Evolutionary conservation across 64 coral and sea anemone species (phyloP), one percentile per base, ranked within the genome.

Genomic region (Dendrophyllia cribrosa): DNA sequence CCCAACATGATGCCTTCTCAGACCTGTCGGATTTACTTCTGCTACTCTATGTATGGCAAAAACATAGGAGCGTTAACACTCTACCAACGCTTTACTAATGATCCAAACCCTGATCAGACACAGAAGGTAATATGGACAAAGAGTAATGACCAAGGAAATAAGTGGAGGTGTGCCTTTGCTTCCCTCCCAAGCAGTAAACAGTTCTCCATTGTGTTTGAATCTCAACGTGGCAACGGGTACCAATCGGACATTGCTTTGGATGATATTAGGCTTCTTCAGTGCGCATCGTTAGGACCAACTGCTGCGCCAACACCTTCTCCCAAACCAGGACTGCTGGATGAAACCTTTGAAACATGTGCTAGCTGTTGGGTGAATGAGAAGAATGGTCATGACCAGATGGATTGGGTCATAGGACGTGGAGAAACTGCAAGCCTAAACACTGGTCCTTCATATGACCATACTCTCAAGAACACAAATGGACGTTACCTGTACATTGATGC

Each of bases 371-470:
- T 9, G 4, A 97, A 97, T 46, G 88, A 97, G 15, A 87, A 91
- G 0, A 12, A 76, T 9, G 95, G 95, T 3, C 95, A 97, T 21
- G 95, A 97, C 26, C 91, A 93, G 58, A 66, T 97, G 82, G 95
- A 97, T 43, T 97, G 95, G 95, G 74, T 67, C 25, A 94, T 97
- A 20, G 95, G 95, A 8, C 95, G 95, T 24, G 95, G 95, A 17
- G 82, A 89, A 61, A 97, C 95, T 19, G 75, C 73, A 34, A 91
- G 58, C 21, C 59, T 94, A 15, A 91, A 93, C 74, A 97, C 95
- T 16, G 95, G 95, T 19, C 95, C 95, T 2, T 94, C 95, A 0
- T 97, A 93, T 77, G 95, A 97, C 15, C 95, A 97, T 51, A 97
- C 95, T 45, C 81, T 81, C 8, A 97, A 97, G 75, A 97, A 73